Conservation (phyloP, 2,888 invertebrate species). For the Drosophila nr. perissopoda region DNA sequence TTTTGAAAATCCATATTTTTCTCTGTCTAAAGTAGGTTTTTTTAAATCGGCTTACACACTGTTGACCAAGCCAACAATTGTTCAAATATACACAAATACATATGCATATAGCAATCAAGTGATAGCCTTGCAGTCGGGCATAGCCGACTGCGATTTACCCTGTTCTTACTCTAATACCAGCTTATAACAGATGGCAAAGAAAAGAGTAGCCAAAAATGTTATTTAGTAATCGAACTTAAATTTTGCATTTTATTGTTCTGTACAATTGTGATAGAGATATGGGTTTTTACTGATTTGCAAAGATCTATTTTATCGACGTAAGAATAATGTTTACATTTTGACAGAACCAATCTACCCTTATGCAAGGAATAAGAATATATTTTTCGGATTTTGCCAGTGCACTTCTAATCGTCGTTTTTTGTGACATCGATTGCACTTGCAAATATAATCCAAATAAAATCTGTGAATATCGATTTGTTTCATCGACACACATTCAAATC, state of each 20-base stretch:
- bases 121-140: neutral
- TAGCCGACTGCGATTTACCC: neutral
- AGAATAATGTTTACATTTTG: neutral
- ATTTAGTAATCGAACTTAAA: neutral
- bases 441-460: slow-evolving; percentile 43
- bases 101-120: slow-evolving; percentile 1
- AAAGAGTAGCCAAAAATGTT: neutral
- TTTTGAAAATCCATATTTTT: neutral
- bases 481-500: slow-evolving; percentile 16
- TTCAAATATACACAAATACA: slow-evolving; percentile 10
- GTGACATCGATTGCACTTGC: slow-evolving; percentile 57
- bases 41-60: slow-evolving; percentile 8
- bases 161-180: neutral
- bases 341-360: neutral
- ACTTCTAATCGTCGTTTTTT: slow-evolving; percentile 46
- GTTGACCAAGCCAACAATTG: slow-evolving; percentile 41
- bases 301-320: neutral
- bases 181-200: neutral
- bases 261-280: neutral
- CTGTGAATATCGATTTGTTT: slow-evolving; percentile 56
- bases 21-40: neutral
- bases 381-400: slow-evolving; percentile 25
- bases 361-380: slow-evolving; percentile 22
- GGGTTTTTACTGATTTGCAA: neutral
- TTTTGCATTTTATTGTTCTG: neutral